Percentiles rank a stretch among this genome's conserved stretches.
Conservation (phyloP, 2,888 invertebrate genomes). For the Trachelus stipa region DNA sequence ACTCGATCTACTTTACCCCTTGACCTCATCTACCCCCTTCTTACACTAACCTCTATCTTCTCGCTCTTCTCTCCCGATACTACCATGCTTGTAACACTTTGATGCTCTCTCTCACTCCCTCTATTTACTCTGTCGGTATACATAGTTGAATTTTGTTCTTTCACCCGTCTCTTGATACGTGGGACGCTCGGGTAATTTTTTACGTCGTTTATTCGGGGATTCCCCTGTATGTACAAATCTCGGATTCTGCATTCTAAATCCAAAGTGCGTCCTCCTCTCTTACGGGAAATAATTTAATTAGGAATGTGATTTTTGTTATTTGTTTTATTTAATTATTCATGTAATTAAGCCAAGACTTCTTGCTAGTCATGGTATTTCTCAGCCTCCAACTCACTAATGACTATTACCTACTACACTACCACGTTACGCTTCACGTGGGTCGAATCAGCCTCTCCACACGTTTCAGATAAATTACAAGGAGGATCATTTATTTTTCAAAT, state of each 20-base stretch:
- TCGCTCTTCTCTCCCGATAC: neutral
- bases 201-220: neutral
- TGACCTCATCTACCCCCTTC: slow-evolving; percentile 5
- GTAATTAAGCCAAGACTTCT: neutral
- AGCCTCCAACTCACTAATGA: neutral
- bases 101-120: too few relatives aligned
- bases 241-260: neutral
- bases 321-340: neutral
- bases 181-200: neutral
- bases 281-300: neutral
- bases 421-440: neutral
- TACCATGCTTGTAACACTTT: too few relatives aligned
- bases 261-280: neutral
- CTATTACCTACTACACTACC: neutral
- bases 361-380: neutral
- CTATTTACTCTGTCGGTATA: neutral
- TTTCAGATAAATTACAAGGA: slow-evolving; percentile 49
- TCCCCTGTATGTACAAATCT: neutral
- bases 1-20: slow-evolving; percentile 24
- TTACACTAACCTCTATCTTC: neutral
- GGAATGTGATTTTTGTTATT: neutral
- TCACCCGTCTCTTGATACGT: neutral
- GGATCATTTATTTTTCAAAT: slow-evolving; percentile 30
- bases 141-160: neutral
- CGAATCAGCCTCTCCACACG: neutral